Evolutionary conservation across 2,888 invertebrate species (phyloP), one percentile per base, ranked within the genome.

Genomic region (Furcula furcula): DNA sequence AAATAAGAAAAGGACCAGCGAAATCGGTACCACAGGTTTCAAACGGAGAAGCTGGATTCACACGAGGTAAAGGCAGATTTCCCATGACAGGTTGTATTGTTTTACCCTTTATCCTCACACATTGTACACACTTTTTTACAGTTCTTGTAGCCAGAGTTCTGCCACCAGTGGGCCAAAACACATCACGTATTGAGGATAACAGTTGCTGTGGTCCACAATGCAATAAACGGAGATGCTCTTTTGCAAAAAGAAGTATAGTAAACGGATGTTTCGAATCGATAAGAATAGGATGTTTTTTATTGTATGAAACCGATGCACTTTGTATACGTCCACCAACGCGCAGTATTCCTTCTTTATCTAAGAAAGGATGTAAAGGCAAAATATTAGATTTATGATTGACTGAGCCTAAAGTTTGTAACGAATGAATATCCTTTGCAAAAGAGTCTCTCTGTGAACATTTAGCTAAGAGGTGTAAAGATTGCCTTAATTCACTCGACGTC

Each of bases 181-280:
- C 25, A 18, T 36, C 31, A 14, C 31, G 12, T 14, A 36, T 18
- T 2, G 15, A 22, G 14, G 31, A 29, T 9, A 36, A 19, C 6
- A 31, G 18, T 14, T 31, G 11, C 4, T 28, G 36, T 31, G 31
- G 31, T 19, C 31, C 36, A n/a, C 31, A 31, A 23, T 31, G 36
- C 22, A 31, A 18, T 7, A 27, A 27, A 11, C 27, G 21, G 7
- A 15, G 21, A 18, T 31, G 28, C 10, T 23, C 28, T n/a, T 36
- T 13, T 10, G 2, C 18, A 10, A 35, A 25, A 2, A 35, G 10
- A n/a, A 30, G 20, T 20, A 14, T 14, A 9, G 29, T 13, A 13
- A 34, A 28, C 7, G 15, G 28, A 10, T 23, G 20, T 13, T 23
- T 12, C 4, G 23, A 23, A 23, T 12, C 12, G 7, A 23, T 23